Conservation (phyloP, 2,888 invertebrate genomes). For the Dromius quadrimaculatus region DNA sequence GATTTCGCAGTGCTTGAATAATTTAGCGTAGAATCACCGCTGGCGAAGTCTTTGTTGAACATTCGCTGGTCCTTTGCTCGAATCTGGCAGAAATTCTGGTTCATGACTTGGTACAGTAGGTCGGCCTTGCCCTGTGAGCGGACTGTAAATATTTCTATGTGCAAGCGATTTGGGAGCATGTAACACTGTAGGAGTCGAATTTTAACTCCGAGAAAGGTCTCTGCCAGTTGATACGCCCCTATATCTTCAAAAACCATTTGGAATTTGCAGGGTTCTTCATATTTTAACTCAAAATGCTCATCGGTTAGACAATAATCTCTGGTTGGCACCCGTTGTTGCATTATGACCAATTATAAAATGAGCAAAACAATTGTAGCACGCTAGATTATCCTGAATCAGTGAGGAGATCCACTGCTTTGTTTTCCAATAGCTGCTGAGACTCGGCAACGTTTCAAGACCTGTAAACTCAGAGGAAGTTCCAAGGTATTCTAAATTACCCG, state of each 20-base stretch:
- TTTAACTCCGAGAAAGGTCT: background rate
- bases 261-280: conserved; percentile 2
- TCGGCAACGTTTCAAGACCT: conserved; percentile 31
- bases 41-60: too few relatives aligned
- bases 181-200: too few relatives aligned
- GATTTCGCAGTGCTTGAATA: too few relatives aligned
- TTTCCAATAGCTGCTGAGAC: conserved; percentile 26
- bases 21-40: too few relatives aligned
- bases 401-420: conserved; percentile 40
- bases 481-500: conserved; percentile 36
- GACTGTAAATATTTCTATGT: too few relatives aligned
- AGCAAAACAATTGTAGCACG: conserved; percentile 29
- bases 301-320: conserved; percentile 8
- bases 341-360: conserved; percentile 40
- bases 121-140: too few relatives aligned
- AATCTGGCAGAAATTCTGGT: too few relatives aligned
- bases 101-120: too few relatives aligned
- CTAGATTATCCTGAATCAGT: conserved; percentile 44
- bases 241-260: conserved; percentile 7
- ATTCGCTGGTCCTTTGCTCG: too few relatives aligned
- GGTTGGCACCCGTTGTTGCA: conserved; percentile 18
- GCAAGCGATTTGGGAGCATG: too few relatives aligned
- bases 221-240: background rate
- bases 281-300: background rate
- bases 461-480: conserved; percentile 42